Evolutionary conservation across 2,113 vertebrate genomes (phyloP).

Genomic region (Clarias macrocephalus): DNA sequence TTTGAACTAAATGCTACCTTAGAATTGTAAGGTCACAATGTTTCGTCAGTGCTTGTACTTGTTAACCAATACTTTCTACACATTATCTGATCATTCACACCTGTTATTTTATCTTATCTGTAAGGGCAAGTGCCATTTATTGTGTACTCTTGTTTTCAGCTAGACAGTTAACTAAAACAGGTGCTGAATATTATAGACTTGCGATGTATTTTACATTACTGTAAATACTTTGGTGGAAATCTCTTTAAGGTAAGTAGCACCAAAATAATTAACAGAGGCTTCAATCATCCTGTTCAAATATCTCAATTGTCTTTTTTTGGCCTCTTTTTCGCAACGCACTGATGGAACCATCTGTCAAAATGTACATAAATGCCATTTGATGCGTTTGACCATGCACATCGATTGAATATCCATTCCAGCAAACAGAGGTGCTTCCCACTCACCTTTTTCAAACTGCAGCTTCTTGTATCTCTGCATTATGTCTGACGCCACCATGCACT

Average conservation of each 20-base stretch:
- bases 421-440: slow-evolving; percentile 54
- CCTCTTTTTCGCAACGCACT: background rate
- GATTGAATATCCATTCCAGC: background rate
- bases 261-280: too few relatives aligned
- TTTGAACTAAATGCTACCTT: background rate
- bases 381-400: background rate
- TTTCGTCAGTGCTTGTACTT: background rate
- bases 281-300: background rate
- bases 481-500: slow-evolving; percentile 93
- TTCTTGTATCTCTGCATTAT: slow-evolving; percentile 97
- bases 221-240: background rate
- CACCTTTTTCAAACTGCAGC: slow-evolving; percentile 96
- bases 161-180: background rate
- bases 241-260: too few relatives aligned
- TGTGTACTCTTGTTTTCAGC: background rate
- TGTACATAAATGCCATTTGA: slow-evolving; percentile 6
- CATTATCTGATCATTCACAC: background rate
- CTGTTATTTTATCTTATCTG: background rate
- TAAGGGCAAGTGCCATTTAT: background rate
- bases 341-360: background rate
- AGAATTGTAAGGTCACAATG: background rate
- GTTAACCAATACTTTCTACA: background rate
- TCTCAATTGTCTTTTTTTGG: background rate
- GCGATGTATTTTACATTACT: background rate
- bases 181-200: background rate